These are phyloP conservation scores for Synergus itoensis DNA, from an alignment of 2,888 invertebrate genomes.

Conservation along the genomic window DNA sequence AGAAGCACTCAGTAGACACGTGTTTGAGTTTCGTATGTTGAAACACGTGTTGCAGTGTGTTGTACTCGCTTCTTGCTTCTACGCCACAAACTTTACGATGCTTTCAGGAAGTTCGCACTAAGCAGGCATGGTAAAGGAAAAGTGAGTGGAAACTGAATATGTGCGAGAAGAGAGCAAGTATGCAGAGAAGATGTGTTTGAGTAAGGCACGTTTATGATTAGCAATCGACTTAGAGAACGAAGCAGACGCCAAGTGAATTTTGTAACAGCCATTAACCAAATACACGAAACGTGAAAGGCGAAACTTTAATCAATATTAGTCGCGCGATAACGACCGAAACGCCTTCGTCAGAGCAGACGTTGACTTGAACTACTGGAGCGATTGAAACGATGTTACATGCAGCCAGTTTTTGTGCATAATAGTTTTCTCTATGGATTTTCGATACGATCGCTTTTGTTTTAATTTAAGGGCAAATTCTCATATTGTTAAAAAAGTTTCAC, in stretches of 20 bases:
- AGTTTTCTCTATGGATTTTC: constrained; percentile 25
- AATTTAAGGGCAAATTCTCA: background rate
- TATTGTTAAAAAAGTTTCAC: background rate
- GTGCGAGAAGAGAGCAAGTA: background rate
- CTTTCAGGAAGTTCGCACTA: constrained; percentile 61
- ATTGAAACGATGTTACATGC: constrained; percentile 32
- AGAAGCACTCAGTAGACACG: constrained; percentile 34
- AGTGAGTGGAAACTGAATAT: constrained; percentile 45
- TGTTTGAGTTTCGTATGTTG: constrained; percentile 32
- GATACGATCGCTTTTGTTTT: constrained; percentile 25
- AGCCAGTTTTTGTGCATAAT: constrained; percentile 2
- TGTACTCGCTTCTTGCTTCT: constrained; percentile 38
- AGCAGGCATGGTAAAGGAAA: constrained; percentile 57
- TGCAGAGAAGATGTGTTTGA: constrained; percentile 7
- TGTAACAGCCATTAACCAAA: constrained; percentile 45
- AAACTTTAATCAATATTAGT: constrained; percentile 37
- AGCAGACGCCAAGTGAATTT: constrained; percentile 50
- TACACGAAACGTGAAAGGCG: constrained; percentile 24
- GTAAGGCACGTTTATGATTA: constrained; percentile 53
- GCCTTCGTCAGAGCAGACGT: constrained; percentile 13
- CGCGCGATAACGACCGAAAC: constrained; percentile 30
- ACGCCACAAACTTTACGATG: constrained; percentile 62
- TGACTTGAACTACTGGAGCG: constrained; percentile 36
- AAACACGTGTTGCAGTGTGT: constrained; percentile 31
- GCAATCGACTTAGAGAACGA: constrained; percentile 50